Base-by-base conservation (phyloP, 2,113 vertebrate genomes). In the Barbus barbus region DNA sequence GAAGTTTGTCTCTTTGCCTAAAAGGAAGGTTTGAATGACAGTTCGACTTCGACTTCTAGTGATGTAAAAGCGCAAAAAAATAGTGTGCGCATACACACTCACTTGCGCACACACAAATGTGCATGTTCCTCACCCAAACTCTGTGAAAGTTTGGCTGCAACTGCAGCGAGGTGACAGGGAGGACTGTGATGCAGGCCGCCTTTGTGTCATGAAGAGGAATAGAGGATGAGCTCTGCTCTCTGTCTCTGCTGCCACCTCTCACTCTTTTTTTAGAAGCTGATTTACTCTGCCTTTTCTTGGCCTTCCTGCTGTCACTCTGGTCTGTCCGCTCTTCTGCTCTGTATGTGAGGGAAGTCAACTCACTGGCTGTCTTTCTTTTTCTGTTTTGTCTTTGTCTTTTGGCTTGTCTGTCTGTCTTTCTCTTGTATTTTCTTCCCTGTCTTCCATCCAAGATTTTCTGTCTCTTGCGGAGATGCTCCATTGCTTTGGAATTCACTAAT, bases 401-500 rank as follows among this genome's bases (percentile, higher is more conserved):
- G 31, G 20, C 36, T 33, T 69, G 28, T 61, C 78, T 82, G 41
- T 79, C n/a, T 48, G 46, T 78, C 84, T 78, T 2, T 88, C 84
- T 85, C 51, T 56, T 3, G 33, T 24, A 44, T 51, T 6, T 56
- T 67, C 72, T 75, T 72, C 85, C 86, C 14, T 74, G 24, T 84
- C 44, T 44, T 80, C n/a, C 13, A 74, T 67, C 44, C 48, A 26
- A 56, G 22, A 80, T 80, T 41, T 72, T 82, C 88, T 92, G 93
- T 92, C 92, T 75, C 91, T 91, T 92, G 90, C 88, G 93, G 90
- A 93, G 94, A 91, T 91, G 94, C 92, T 93, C 93, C 85, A 84
- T 87, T 92, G 92, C 94, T 95, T 93, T 95, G 94, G 96, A 96
- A 96, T 96, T 94, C 94, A 96, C 95, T 97, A 95, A 95, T 95